Conservation (phyloP, 2,113 vertebrate genomes). For the Clupea harengus region DNA sequence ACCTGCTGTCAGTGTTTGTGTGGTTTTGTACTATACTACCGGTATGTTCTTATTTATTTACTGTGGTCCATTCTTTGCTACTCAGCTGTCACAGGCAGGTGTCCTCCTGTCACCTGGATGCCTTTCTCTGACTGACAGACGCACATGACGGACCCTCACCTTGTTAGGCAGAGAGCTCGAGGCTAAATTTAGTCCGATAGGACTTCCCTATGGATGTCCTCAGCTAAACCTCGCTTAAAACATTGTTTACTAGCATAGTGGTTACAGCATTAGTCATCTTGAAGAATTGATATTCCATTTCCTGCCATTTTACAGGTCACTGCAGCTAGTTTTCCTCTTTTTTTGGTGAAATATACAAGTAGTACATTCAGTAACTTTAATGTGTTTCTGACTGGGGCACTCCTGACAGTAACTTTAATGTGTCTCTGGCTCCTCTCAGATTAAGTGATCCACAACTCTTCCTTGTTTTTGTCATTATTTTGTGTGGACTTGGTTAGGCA, state of each 20-base stretch:
- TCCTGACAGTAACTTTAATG: too few species aligned
- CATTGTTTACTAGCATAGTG: not conserved
- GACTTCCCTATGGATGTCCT: not conserved
- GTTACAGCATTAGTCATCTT: not conserved
- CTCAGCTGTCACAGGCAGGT: not conserved
- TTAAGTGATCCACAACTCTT: not conserved
- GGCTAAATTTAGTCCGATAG: not conserved
- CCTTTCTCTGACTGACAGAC: not conserved
- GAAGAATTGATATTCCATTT: not conserved
- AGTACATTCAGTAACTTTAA: too few species aligned
- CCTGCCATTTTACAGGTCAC: not conserved
- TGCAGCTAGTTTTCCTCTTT: not conserved
- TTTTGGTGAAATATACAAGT: too few species aligned
- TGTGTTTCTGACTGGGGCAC: too few species aligned
- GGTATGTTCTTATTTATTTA: not conserved
- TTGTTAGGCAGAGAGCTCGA: not conserved
- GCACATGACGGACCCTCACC: not conserved
- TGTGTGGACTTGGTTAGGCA: not conserved
- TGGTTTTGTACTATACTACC: too few species aligned
- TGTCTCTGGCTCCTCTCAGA: too few species aligned
- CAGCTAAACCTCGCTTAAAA: not conserved
- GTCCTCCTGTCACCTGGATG: not conserved
- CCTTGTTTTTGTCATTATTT: not conserved
- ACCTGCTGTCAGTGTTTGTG: too few species aligned
- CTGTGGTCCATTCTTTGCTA: not conserved